Evolutionary conservation across 2,113 vertebrate genomes (phyloP).

Genomic region (Opisthocomus hoazin): DNA sequence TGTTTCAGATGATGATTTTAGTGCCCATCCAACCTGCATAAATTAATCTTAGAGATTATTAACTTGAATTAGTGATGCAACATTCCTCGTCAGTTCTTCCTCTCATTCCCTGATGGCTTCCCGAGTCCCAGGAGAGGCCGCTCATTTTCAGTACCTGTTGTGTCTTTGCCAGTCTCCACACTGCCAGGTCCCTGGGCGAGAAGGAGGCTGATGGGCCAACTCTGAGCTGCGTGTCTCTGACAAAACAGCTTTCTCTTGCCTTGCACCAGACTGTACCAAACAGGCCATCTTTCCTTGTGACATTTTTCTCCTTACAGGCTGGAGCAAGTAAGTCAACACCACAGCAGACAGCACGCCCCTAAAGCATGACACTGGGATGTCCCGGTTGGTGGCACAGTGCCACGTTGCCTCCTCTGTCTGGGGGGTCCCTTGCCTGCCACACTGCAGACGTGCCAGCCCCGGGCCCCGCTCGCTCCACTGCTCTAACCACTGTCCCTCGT

Average conservation of each 20-base stretch:
- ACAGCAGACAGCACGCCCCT: background rate
- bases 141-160: background rate
- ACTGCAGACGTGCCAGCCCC: background rate
- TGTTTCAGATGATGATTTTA: background rate
- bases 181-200: background rate
- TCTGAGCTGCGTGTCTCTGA: background rate
- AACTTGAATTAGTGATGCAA: background rate
- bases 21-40: background rate
- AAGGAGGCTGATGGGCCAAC: background rate
- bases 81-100: background rate
- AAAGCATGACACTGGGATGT: background rate
- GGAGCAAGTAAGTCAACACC: background rate
- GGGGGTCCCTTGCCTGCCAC: background rate
- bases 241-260: background rate
- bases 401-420: background rate
- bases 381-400: background rate
- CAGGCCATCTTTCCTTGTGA: accelerated
- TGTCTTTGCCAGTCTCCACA: background rate
- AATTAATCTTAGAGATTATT: background rate
- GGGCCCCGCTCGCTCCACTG: background rate
- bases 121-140: background rate
- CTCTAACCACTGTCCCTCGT: background rate
- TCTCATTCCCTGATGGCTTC: background rate
- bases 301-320: background rate
- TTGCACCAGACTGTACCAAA: background rate